Conservation (phyloP, 2,797 vertebrate genomes). For the Megaceryle alcyon region DNA sequence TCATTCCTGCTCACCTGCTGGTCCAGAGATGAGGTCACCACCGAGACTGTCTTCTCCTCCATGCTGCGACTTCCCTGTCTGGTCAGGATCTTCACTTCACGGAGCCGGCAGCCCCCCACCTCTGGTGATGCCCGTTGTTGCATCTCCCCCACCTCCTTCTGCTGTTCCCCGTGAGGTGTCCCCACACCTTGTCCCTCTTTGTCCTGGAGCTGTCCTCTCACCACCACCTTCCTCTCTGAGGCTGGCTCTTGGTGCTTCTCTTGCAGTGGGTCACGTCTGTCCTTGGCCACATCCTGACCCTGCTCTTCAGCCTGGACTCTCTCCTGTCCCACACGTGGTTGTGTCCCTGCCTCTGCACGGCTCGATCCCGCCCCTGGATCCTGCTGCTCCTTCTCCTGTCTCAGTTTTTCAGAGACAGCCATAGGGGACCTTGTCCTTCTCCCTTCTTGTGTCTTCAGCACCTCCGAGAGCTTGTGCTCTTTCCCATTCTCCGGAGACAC, state of each 20-base stretch:
- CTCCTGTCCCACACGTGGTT: fast-evolving
- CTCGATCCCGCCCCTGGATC: not conserved
- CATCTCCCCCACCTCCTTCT: not conserved
- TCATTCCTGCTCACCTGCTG: slow-evolving; percentile 44
- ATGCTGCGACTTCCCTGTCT: not conserved
- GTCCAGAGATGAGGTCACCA: not conserved
- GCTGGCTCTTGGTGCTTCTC: not conserved
- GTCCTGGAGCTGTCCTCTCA: not conserved
- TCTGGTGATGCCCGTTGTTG: not conserved
- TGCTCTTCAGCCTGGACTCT: not conserved
- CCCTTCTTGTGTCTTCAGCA: slow-evolving; percentile 79
- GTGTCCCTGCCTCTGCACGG: not conserved
- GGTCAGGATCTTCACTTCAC: slow-evolving; percentile 49
- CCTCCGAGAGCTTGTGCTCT: slow-evolving; percentile 75
- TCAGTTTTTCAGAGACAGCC: slow-evolving; percentile 66
- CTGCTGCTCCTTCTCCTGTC: slow-evolving; percentile 75
- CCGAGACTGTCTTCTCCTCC: not conserved
- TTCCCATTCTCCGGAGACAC: not conserved
- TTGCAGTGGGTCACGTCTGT: not conserved
- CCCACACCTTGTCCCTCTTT: not conserved
- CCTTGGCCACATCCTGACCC: not conserved
- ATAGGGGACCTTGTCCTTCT: slow-evolving; percentile 72
- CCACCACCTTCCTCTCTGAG: not conserved
- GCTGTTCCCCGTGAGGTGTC: not conserved
- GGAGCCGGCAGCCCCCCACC: slow-evolving; percentile 4